Evolutionary conservation across 2,888 invertebrate genomes (phyloP), one percentile per base, ranked within the genome.

Genomic region (Aradus depressus): DNA sequence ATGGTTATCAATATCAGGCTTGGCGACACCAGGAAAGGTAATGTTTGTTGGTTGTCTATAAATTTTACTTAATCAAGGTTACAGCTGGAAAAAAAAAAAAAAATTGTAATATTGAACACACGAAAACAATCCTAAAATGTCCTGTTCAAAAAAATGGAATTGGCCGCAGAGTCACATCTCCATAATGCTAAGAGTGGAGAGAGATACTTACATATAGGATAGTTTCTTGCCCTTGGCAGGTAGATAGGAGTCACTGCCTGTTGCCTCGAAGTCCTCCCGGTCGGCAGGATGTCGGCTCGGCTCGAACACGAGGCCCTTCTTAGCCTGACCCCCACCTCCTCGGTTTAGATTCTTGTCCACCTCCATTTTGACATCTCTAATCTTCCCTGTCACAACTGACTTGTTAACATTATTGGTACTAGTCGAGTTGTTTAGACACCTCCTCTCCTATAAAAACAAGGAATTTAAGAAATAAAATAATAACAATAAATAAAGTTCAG

Each of bases 251-350:
- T 77, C 77, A 61, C 78, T 81, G 59, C 82, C 82, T 23, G 77
- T 79, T 25, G 76, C 75, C 63, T 83, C 83, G 65, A 79, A 77
- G 67, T 84, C 83, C 62, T 84, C 84, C 62, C 79, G 74, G 59
- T 84, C 84, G 56, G 81, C 77, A 50, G 80, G 80, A 70, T 77
- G 80, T 62, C 80, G 68, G 55, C 80, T 77, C 51, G 81, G 77
- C 68, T 82, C 83, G 63, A 83, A 84, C 58, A 81, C 77, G 64
- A 81, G 73, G 43, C 47, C 47, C 68, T 67, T 61, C 75, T 77
- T 75, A 44, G 41, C 44, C 34, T 38, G 52, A 34, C 25, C 25
- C 28, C 38, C 38, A 12, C 32, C 28, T 4, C 41, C 41, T 18
- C 49, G 31, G 8, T 8, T n/a, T 6, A 10, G 37, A 23, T 18